Base-by-base conservation (phyloP, 1,140 invertebrate species). In the Aleiodes sp. region DNA sequence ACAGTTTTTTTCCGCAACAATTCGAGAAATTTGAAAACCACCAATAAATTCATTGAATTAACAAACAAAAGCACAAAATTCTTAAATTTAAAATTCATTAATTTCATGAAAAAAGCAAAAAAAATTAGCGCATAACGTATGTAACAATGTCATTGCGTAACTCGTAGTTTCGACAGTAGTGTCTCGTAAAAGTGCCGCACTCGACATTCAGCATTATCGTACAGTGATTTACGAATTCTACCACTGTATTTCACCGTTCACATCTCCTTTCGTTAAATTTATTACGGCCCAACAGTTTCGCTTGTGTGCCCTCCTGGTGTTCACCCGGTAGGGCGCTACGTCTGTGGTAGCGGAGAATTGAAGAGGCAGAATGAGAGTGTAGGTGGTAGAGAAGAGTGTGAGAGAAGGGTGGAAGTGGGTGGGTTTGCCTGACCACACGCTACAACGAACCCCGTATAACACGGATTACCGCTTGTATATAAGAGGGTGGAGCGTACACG, bases 121-220 rank as follows among this genome's bases (percentile, higher is more conserved):
- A 16, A n/a, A 46, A 46, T 46, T 46, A n/a, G 6, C 2, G 1
- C 41, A 19, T 16, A 46, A 46, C 41, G 41, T 46, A 46, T 46
- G n/a, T n/a, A 2, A 46, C 41, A 46, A 7, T 46, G 41, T n/a
- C 16, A 46, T 19, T 19, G 41, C 2, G 19, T 46, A 16, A 16
- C 41, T 46, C 41, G 1, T 19, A 46, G 41, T 46, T 41, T 46
- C 41, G 41, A 46, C 41, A 46, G 56, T 65, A 56, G 56, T 28
- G 66, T 46, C 76, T 82, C 78, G 80, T 81, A 80, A 82, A 82
- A 80, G 81, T 76, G 76, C 64, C 64, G 59, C 70, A 73, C 43
- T 76, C 78, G 79, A 80, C 77, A 81, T 82, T 80, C 80, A 80
- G 81, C 79, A 82, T 84, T 83, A 84, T 83, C 80, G 80, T 79